These are phyloP conservation scores for Passerculus sandwichensis DNA, from an alignment of 2,797 vertebrate species.

Conservation along the genomic window DNA sequence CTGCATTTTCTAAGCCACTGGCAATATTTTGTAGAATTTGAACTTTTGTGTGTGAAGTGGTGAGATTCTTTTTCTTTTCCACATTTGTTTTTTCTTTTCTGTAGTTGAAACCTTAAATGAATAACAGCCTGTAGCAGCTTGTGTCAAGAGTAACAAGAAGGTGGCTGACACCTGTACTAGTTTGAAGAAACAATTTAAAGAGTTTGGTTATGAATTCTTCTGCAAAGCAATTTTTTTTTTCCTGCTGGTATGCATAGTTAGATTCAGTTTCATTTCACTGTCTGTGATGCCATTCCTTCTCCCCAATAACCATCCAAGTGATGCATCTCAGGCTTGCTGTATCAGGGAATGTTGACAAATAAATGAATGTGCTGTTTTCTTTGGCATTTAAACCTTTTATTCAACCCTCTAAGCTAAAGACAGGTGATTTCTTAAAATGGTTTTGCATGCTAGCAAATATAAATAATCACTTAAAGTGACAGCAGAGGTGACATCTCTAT, in stretches of 20 bases:
- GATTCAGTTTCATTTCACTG: constrained; percentile 1
- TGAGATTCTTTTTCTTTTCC: background rate
- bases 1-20: background rate
- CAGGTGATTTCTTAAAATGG: background rate
- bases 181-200: background rate
- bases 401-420: background rate
- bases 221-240: background rate
- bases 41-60: background rate
- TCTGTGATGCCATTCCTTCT: background rate
- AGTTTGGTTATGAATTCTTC: background rate
- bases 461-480: background rate
- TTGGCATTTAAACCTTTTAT: background rate
- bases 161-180: background rate
- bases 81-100: background rate
- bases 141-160: background rate
- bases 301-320: background rate
- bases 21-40: background rate
- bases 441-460: background rate
- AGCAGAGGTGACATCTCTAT: background rate
- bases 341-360: background rate
- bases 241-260: background rate
- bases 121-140: background rate
- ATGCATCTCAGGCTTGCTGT: background rate
- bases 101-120: background rate
- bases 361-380: background rate